Base-by-base conservation (phyloP, 2,888 invertebrate genomes). In the Lysandra coridon region DNA sequence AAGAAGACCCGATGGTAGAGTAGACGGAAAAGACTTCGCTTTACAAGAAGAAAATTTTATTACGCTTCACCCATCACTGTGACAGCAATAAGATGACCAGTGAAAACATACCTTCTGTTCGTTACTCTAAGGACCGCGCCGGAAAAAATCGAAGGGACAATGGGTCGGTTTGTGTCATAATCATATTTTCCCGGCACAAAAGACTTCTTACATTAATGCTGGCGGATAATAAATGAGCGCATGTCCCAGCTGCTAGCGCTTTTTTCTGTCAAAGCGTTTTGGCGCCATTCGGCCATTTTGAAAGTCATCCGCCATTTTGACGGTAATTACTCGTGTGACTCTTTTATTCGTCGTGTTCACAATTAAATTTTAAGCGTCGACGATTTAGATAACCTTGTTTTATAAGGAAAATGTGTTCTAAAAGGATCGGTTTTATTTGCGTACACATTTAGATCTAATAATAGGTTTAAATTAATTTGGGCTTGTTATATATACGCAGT, bases 131-230 rank as follows among this genome's bases (percentile, higher is more conserved):
- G 69, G 69, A 10, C 30, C 4, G 33, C 64, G 79, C 17, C 73
- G 84, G 85, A 88, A 87, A 90, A 92, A 91, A 92, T 90, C 91
- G 88, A 90, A 90, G 89, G 92, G 89, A 93, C 93, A 93, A 93
- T 90, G 86, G 91, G 88, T 84, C 88, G 89, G 88, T 86, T 88
- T 87, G 87, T 86, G 91, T 90, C 92, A 91, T 93, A 92, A 92
- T 93, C 92, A 92, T 93, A 93, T 93, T 93, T 93, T 90, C 87
- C 88, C 86, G 83, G 80, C 90, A 94, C 92, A 93, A 93, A 92
- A 84, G 91, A 90, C 89, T 91, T 89, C 90, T 92, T 90, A 90
- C 91, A 87, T 91, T 92, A 93, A 93, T 93, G 92, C 89, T 88
- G 84, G 88, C 86, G 86, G 84, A 88, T 91, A 91, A 92, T 91